Percentiles rank a stretch among this genome's conserved stretches.
Evolutionary conservation across 2,888 invertebrate species (phyloP).

Genomic region (Himalopsyche anomala): DNA sequence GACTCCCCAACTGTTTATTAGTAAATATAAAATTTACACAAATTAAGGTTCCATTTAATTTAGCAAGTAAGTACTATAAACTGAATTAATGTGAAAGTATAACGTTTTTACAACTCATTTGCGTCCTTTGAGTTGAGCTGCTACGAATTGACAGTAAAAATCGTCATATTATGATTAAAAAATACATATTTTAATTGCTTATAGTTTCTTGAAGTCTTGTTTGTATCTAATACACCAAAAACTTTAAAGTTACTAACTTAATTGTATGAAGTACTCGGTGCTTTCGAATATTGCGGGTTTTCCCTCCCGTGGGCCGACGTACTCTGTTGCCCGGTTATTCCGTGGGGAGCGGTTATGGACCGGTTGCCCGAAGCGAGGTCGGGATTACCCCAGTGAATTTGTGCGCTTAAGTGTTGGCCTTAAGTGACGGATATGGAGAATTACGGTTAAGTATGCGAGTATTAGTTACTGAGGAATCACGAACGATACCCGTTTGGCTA

Average conservation of each 20-base stretch:
- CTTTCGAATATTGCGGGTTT: background rate
- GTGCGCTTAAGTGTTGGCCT: slow-evolving; percentile 58
- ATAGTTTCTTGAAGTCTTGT: no score
- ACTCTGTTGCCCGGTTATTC: background rate
- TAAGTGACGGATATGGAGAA: slow-evolving; percentile 57
- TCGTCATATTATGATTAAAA: no score
- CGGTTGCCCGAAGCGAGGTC: slow-evolving; percentile 36
- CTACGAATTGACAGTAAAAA: no score
- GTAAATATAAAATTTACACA: no score
- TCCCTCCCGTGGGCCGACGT: background rate
- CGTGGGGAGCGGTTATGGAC: slow-evolving; percentile 15
- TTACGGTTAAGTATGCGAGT: slow-evolving; percentile 44
- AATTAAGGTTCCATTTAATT: no score
- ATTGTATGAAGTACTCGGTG: background rate
- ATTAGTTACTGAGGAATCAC: slow-evolving; percentile 44
- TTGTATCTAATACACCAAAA: no score
- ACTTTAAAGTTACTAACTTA: background rate
- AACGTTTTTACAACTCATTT: no score
- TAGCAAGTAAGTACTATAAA: no score
- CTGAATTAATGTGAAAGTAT: no score
- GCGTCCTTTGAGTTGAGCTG: no score
- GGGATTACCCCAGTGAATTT: slow-evolving; percentile 58
- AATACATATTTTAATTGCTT: no score
- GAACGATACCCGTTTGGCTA: background rate
- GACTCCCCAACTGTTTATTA: no score